Conservation (phyloP, 2,113 vertebrate species). For the Perca fluviatilis region DNA sequence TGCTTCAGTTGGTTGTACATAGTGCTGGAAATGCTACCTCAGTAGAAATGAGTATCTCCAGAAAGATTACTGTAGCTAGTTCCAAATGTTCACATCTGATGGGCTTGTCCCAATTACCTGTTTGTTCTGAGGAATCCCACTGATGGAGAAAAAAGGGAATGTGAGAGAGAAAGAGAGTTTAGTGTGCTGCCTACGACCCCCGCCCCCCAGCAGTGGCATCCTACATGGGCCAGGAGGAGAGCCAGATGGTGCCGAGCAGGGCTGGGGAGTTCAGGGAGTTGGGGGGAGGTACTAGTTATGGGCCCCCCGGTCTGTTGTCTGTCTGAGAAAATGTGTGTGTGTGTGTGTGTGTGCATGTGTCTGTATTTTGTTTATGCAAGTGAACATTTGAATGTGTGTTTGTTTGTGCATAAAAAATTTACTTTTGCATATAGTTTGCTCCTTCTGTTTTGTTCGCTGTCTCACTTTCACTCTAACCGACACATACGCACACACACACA, state of each 20-base stretch:
- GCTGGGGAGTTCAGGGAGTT: slow-evolving; percentile 71
- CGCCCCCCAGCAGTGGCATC: slow-evolving; percentile 69
- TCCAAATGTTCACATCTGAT: slow-evolving; percentile 48
- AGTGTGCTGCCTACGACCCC: slow-evolving; percentile 35
- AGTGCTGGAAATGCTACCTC: slow-evolving; percentile 32
- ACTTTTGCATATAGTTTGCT: slow-evolving; percentile 27
- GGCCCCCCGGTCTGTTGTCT: slow-evolving; percentile 69
- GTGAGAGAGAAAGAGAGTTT: slow-evolving; percentile 37
- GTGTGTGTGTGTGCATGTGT: slow-evolving; percentile 29
- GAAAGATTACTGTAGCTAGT: background rate
- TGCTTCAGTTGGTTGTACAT: slow-evolving; percentile 7
- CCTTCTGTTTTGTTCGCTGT: slow-evolving; percentile 1
- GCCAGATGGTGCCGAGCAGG: slow-evolving; percentile 82
- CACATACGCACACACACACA: background rate
- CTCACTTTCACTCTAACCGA: slow-evolving; percentile 4
- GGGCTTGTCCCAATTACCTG: slow-evolving; percentile 13
- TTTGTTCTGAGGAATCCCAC: slow-evolving; percentile 64
- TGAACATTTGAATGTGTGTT: slow-evolving; percentile 8
- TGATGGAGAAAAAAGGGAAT: slow-evolving; percentile 33
- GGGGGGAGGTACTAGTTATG: slow-evolving; percentile 62
- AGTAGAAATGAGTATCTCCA: slow-evolving; percentile 9
- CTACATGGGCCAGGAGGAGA: slow-evolving; percentile 75
- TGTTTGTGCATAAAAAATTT: slow-evolving; percentile 20
- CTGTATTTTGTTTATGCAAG: slow-evolving; percentile 42
- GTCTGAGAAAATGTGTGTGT: slow-evolving; percentile 53